These are phyloP conservation scores for Galago senegalensis DNA, from an alignment of 2,797 vertebrate species.

Conservation along the genomic window DNA sequence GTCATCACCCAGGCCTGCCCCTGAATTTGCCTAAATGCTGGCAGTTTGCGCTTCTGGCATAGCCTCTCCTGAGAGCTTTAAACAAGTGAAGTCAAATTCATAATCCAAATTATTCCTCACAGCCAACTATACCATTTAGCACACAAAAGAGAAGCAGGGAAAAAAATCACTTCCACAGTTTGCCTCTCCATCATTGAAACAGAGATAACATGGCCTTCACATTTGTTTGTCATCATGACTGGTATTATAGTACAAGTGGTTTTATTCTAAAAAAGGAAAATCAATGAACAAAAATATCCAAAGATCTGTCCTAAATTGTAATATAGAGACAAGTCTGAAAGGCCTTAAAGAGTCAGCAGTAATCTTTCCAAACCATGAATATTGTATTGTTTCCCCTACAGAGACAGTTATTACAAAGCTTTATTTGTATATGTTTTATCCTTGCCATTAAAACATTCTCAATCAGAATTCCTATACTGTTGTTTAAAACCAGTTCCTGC, in stretches of 20 bases:
- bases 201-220: background rate
- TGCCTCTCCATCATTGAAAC: background rate
- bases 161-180: background rate
- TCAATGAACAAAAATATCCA: background rate
- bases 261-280: constrained; percentile 33
- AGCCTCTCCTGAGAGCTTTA: background rate
- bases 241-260: background rate
- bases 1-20: background rate
- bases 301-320: background rate
- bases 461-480: background rate
- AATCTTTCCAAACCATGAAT: background rate
- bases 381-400: background rate
- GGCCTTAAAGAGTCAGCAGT: background rate
- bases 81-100: constrained; percentile 15
- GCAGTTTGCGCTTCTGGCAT: background rate
- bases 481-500: background rate
- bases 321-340: background rate
- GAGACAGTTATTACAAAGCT: background rate
- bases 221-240: background rate
- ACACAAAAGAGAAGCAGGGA: background rate
- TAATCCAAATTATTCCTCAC: background rate
- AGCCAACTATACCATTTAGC: background rate
- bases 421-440: background rate
- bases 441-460: background rate
- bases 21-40: background rate